Evolutionary conservation across 1,140 invertebrate genomes (phyloP), one percentile per base, ranked within the genome.

Genomic region (Meloidogyne floridensis): DNA sequence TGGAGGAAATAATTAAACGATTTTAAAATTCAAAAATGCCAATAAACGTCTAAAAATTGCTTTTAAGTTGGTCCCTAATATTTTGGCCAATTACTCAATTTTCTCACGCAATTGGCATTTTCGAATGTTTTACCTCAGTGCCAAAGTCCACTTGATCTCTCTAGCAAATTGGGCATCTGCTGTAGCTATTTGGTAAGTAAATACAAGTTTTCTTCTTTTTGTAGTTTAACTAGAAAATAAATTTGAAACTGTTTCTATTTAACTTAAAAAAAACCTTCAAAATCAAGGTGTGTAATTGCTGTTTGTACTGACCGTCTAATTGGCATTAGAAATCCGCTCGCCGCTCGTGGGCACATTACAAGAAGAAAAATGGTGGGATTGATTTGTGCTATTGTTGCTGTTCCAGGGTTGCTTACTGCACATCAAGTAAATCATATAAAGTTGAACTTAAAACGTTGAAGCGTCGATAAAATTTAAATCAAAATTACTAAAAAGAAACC

Each of bases 91-190:
- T 75, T 88, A 87, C 70, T 74, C 73, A 11, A 47, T 86, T 13
- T 90, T 88, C 82, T 86, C 83, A 13, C 83, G 82, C 54, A 83
- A 88, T 76, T 83, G 82, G 51, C 85, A 83, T 65, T 88, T 90
- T 72, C 88, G 87, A 20, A 75, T 73, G 71, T 85, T 88, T 70
- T 88, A 90, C 80, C 84, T 88, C 43, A 81, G 86, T 77, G 73
- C 87, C 13, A 90, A 90, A 76, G 85, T 88, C n/a, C 84, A 88
- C 83, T 69, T 90, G n/a, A 72, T 86, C 15, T 81, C 88, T 20
- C 76, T 88, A 13, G 87, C 88, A 32, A 88, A 88, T 72, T 88
- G 87, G 88, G 85, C 84, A n/a, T 88, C 87, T 15, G 89, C 87
- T 7, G 87, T 90, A 32, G 87, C 87, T 15, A 88, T 90, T 74